Evolutionary conservation across 2,888 invertebrate genomes (phyloP).

Genomic region (Gonocerus acuteangulatus): DNA sequence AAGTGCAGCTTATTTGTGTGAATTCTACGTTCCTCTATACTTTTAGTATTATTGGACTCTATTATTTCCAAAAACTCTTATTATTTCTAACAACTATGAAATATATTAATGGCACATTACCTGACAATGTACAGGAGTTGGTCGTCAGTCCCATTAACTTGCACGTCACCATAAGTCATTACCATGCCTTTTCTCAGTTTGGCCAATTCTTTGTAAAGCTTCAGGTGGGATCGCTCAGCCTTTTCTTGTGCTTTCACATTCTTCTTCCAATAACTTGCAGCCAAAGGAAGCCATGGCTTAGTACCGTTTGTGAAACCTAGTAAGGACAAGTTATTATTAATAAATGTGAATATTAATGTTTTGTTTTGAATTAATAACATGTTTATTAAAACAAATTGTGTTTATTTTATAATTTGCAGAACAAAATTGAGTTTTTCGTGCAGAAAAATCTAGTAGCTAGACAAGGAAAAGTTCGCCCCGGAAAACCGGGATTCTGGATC

Average conservation of each 20-base stretch:
- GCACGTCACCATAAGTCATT: constrained; percentile 41
- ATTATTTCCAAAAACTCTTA: too few relatives aligned
- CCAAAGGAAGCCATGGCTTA: constrained; percentile 59
- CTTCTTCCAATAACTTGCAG: constrained; percentile 51
- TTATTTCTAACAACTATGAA: too few relatives aligned
- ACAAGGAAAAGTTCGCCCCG: too few relatives aligned
- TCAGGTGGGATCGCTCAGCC: constrained; percentile 31
- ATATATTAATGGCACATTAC: too few relatives aligned
- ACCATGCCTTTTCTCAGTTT: constrained; percentile 43
- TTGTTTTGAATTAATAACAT: background rate
- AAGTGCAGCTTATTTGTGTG: too few relatives aligned
- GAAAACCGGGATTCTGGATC: too few relatives aligned
- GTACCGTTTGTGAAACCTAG: constrained; percentile 49
- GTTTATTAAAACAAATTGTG: background rate
- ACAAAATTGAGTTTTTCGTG: too few relatives aligned
- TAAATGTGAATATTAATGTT: too few relatives aligned
- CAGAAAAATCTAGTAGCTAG: too few relatives aligned
- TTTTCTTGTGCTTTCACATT: constrained; percentile 33
- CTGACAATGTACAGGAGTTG: background rate
- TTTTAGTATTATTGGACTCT: too few relatives aligned
- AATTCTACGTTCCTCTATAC: too few relatives aligned
- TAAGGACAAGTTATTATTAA: background rate
- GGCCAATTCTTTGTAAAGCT: constrained; percentile 35
- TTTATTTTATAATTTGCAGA: too few relatives aligned
- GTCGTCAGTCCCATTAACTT: background rate